These are phyloP conservation scores for Bilobella aurantiaca DNA, from an alignment of 1,140 invertebrate genomes.

Conservation along the genomic window DNA sequence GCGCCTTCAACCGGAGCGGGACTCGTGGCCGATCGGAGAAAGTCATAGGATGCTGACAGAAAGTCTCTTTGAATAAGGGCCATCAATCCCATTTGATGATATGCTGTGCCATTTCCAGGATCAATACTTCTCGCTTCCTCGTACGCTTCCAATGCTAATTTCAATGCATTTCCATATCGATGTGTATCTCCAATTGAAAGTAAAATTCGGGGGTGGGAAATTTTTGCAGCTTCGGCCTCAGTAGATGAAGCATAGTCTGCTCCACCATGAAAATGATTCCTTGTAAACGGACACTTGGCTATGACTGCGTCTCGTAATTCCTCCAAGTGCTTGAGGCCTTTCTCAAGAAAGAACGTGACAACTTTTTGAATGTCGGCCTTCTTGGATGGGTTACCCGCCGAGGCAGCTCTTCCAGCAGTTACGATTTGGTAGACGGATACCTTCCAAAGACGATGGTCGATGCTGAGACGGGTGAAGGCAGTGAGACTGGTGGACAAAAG, in stretches of 20 bases:
- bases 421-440: background rate
- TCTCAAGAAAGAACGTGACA: background rate
- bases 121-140: background rate
- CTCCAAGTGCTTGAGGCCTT: background rate
- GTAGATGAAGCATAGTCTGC: background rate
- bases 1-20: background rate
- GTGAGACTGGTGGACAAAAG: background rate
- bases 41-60: background rate
- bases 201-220: background rate
- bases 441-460: background rate
- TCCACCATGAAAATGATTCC: background rate
- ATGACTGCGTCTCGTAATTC: background rate
- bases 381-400: background rate
- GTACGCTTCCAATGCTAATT: background rate
- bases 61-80: background rate
- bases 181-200: background rate
- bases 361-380: background rate
- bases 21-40: background rate
- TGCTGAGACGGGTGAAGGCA: background rate
- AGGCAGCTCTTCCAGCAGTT: background rate
- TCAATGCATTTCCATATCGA: background rate
- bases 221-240: background rate
- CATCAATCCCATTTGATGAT: slow-evolving; percentile 2
- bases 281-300: background rate
- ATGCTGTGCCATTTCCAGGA: background rate